Conservation (phyloP, 92 coral and sea anemone species). For the Parazoanthus darwini region DNA sequence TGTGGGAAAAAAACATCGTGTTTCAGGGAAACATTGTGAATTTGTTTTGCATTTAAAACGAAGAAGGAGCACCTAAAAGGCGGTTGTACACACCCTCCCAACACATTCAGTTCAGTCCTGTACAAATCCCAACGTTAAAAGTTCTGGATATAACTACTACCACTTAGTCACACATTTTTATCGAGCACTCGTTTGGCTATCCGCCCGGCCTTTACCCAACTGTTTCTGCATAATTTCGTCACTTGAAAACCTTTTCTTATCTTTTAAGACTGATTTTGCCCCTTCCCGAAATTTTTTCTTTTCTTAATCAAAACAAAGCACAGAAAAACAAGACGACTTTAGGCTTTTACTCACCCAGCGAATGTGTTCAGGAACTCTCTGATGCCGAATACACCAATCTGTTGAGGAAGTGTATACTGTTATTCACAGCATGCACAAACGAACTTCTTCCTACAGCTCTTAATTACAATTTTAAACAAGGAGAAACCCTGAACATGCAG, state of each 20-base stretch:
- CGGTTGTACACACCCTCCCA: background rate
- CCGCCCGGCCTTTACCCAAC: background rate
- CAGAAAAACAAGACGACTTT: background rate
- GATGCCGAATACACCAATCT: slow-evolving; percentile 82
- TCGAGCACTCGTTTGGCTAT: no score
- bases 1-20: no score
- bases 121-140: background rate
- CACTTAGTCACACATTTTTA: background rate
- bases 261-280: background rate
- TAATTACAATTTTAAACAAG: background rate
- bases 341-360: slow-evolving; percentile 68
- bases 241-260: background rate
- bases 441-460: background rate
- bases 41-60: no score
- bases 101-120: background rate
- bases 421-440: background rate
- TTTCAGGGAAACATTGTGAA: no score
- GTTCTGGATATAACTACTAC: background rate
- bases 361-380: slow-evolving; percentile 61
- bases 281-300: background rate
- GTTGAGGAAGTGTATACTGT: background rate
- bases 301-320: background rate
- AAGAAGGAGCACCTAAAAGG: no score
- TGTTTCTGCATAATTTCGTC: background rate
- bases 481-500: background rate